Evolutionary conservation across 2,797 vertebrate species (phyloP).

Genomic region (Enteromius trimaculatus): DNA sequence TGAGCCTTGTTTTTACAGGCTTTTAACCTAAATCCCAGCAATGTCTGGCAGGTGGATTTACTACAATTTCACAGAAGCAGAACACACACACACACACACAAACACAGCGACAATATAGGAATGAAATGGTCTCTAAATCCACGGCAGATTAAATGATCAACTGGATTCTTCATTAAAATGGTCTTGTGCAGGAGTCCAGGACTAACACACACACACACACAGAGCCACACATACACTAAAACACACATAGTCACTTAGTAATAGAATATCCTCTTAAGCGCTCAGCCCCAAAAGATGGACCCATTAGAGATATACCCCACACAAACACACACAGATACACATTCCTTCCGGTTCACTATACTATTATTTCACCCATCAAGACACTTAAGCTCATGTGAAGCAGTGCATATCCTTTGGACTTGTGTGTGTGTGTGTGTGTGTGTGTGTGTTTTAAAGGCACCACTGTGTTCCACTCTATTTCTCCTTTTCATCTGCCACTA

Average conservation of each 20-base stretch:
- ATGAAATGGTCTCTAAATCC: constrained; percentile 60
- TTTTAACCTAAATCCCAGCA: constrained; percentile 22
- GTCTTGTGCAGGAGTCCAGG: constrained; percentile 17
- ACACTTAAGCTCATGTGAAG: constrained; percentile 12
- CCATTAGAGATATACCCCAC: constrained; percentile 50
- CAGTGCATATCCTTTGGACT: constrained; percentile 4
- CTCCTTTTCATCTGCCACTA: constrained; percentile 27
- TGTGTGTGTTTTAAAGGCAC: constrained; percentile 5
- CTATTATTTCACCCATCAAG: background rate
- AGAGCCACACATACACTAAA: constrained; percentile 7
- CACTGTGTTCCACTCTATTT: constrained; percentile 35
- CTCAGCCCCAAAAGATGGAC: constrained; percentile 44
- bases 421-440: background rate
- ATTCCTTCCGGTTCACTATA: background rate
- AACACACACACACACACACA: constrained; percentile 2
- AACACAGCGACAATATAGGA: constrained; percentile 57
- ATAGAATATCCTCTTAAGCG: constrained; percentile 55
- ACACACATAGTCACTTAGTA: constrained; percentile 47
- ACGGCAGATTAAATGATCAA: constrained; percentile 62
- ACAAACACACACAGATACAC: background rate
- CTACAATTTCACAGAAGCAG: background rate
- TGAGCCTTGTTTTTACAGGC: background rate
- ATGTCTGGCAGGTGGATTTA: constrained; percentile 32
- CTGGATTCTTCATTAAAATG: constrained; percentile 39
- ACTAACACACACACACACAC: background rate